Percentiles rank a stretch among this genome's conserved stretches.
These are phyloP conservation scores for Monochamus alternatus DNA, from an alignment of 2,888 invertebrate species.

Conservation along the genomic window DNA sequence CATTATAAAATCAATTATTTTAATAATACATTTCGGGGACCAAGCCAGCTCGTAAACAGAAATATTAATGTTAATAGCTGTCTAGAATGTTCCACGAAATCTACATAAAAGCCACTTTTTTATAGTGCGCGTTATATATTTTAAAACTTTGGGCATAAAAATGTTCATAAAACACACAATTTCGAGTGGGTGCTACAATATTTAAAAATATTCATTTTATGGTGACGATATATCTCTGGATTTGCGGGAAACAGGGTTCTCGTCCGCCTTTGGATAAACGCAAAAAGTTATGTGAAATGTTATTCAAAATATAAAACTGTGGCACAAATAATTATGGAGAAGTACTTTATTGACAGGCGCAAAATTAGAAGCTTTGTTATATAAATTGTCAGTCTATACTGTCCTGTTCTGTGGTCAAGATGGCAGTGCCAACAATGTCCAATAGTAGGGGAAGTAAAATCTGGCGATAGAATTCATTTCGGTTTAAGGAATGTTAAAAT, in stretches of 20 bases:
- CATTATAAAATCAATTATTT: slow-evolving; percentile 23
- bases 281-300: too few species aligned
- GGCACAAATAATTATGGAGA: too few species aligned
- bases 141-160: slow-evolving; percentile 32
- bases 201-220: slow-evolving; percentile 33
- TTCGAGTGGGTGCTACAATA: slow-evolving; percentile 30
- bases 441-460: too few species aligned
- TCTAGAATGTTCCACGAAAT: slow-evolving; percentile 20
- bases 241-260: slow-evolving; percentile 3
- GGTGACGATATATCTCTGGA: slow-evolving; percentile 22
- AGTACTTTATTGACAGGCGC: too few species aligned
- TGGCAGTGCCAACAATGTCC: too few species aligned
- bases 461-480: too few species aligned
- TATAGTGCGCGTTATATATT: slow-evolving; percentile 23
- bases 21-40: slow-evolving; percentile 11
- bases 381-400: too few species aligned
- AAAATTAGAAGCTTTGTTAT: too few species aligned
- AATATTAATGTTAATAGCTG: slow-evolving; percentile 32
- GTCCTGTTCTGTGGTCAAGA: too few species aligned
- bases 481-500: too few species aligned
- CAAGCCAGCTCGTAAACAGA: slow-evolving; percentile 24
- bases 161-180: slow-evolving; percentile 29
- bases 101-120: slow-evolving; percentile 26
- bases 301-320: too few species aligned
- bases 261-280: too few species aligned